Evolutionary conservation across 2,888 invertebrate species (phyloP), one percentile per base, ranked within the genome.

Genomic region (Metalampra italica): DNA sequence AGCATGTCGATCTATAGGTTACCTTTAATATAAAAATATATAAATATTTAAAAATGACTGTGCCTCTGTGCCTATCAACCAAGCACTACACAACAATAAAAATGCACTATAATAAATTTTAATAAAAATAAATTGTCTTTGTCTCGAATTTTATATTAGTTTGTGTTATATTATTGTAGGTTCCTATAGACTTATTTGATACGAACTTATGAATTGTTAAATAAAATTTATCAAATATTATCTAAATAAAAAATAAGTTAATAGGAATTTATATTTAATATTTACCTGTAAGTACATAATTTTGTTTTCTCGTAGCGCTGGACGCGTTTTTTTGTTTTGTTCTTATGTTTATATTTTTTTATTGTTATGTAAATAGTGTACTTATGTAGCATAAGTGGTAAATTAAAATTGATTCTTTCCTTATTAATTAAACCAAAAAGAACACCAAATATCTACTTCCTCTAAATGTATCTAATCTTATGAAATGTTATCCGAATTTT

Each of bases 41-140:
- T 42, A 46, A 43, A 45, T 29, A 44, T 54, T 50, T 46, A 56
- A 57, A 45, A 71, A 78, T 76, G 82, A 86, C 84, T 84, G 82
- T 83, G 82, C 79, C 82, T 80, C 76, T 71, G 85, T 87, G 87
- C 87, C 86, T 87, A 82, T 76, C 75, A 66, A 71, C 67, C 66
- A 69, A 76, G 84, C 84, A 87, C 84, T 71, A 66, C 66, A 69
- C 72, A 76, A 80, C 75, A 81, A 79, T 79, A 79, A 74, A n/a
- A 66, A 66, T 68, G 70, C 70, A 73, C 71, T 59, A n/a, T 57
- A 51, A 56, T 54, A 52, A 53, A 51, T 54, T 22, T 49, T 56
- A 49, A 53, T 29, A 36, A 43, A 29, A n/a, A 49, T 36, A 9
- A 45, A 50, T 41, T 52, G 54, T 44, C 22, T 39, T 46, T 43